Conservation (phyloP, 2,113 vertebrate genomes). For the Pan paniscus region DNA sequence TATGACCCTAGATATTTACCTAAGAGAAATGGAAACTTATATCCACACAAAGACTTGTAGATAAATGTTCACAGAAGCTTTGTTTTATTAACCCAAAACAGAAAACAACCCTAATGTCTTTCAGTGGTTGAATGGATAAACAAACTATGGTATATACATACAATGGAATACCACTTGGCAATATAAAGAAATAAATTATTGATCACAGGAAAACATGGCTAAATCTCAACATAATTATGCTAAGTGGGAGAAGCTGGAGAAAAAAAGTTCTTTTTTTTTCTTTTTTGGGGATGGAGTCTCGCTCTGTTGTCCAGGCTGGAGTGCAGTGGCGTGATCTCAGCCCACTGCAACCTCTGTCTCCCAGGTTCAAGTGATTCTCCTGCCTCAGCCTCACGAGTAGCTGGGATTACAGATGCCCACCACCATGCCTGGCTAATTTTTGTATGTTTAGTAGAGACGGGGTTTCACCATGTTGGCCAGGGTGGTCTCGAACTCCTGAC, state of each 20-base stretch:
- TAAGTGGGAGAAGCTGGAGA: not conserved
- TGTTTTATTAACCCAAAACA: not conserved
- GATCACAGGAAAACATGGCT: not conserved
- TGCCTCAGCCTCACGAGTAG: too few species aligned
- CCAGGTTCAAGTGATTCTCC: too few species aligned
- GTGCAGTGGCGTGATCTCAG: too few species aligned
- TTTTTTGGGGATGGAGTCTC: too few species aligned
- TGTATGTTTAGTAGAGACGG: too few species aligned
- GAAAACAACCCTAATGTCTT: not conserved
- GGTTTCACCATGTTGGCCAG: too few species aligned
- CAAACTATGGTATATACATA: too few species aligned
- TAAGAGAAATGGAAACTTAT: not conserved
- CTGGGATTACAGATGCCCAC: too few species aligned
- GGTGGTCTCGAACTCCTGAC: too few species aligned
- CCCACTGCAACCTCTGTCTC: too few species aligned
- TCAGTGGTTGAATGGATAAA: not conserved
- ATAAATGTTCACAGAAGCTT: not conserved
- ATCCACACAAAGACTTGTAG: not conserved
- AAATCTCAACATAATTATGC: not conserved
- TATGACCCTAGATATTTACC: not conserved
- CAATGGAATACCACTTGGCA: not conserved
- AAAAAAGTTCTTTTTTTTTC: not conserved
- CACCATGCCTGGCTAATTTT: too few species aligned
- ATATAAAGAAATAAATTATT: not conserved
- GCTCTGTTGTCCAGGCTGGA: too few species aligned